Evolutionary conservation across 2,888 invertebrate genomes (phyloP).

Genomic region (Pterostichus niger): DNA sequence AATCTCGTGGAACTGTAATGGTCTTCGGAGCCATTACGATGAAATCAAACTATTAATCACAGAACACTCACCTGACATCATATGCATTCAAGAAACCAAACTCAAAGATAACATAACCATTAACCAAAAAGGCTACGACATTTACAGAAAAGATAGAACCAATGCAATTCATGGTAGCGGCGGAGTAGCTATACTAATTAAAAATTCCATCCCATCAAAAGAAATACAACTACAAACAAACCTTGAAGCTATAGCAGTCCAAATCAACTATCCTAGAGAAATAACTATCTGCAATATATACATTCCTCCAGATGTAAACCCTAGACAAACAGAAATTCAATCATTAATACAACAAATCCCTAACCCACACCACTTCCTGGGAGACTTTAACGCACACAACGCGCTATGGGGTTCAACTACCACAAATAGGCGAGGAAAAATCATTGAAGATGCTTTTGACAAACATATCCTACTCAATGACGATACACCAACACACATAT

Average conservation of each 20-base stretch:
- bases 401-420: neutral
- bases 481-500: conserved; percentile 13
- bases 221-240: neutral
- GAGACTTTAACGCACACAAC: conserved; percentile 32
- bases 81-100: neutral
- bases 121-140: neutral
- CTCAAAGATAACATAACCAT: neutral
- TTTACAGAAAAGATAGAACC: conserved; percentile 1
- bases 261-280: neutral
- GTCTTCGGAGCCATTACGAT: conserved; percentile 55
- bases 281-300: conserved; percentile 50
- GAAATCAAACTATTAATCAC: conserved; percentile 56
- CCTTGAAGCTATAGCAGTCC: conserved; percentile 55
- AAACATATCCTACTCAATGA: conserved; percentile 10
- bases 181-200: neutral
- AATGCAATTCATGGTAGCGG: neutral
- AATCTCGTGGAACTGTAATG: conserved; percentile 11
- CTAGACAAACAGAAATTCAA: neutral
- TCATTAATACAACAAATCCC: conserved; percentile 16
- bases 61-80: neutral
- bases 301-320: conserved; percentile 42
- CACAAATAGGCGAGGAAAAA: conserved; percentile 23
- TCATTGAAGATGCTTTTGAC: conserved; percentile 19
- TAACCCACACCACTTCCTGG: neutral
- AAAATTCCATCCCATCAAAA: neutral